Evolutionary conservation across 2,113 vertebrate genomes (phyloP).

Genomic region (Phrynosoma blainvillii): DNA sequence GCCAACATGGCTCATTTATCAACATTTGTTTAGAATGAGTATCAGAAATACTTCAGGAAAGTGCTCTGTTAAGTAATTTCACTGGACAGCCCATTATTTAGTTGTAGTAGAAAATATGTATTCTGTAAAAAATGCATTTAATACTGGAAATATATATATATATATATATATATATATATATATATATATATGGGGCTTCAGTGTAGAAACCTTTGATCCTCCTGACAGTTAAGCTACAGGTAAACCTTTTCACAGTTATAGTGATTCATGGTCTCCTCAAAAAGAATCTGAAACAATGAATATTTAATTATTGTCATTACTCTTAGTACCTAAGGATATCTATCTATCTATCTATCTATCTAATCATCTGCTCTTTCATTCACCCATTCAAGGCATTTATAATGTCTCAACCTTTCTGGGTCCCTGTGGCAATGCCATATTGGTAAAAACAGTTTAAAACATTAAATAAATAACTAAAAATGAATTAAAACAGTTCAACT

Average conservation of each 20-base stretch:
- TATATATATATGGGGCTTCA: not conserved
- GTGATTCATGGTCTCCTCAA: not conserved
- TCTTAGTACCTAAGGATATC: not conserved
- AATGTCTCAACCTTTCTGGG: no score
- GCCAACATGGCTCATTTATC: slow-evolving; percentile 39
- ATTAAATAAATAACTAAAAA: no score
- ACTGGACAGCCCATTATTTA: not conserved
- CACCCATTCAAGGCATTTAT: no score
- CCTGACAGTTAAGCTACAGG: not conserved
- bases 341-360: not conserved
- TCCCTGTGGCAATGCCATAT: no score
- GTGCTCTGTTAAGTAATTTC: not conserved
- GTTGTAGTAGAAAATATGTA: rapidly evolving
- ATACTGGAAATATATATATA: slow-evolving; percentile 1
- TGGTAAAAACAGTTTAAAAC: no score
- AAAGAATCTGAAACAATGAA: not conserved
- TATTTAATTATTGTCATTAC: slow-evolving; percentile 4
- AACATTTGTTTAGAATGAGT: slow-evolving; percentile 28
- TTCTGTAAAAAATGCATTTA: not conserved
- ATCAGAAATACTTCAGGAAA: not conserved
- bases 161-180: slow-evolving; percentile 15
- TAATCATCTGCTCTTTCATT: not conserved
- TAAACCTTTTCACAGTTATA: not conserved
- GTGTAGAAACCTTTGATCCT: not conserved
- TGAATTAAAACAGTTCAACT: no score